A percentile compares a stretch with the other conserved stretches of the same genome.
Evolutionary conservation across 2,797 vertebrate species (phyloP).

Genomic region (Semaprochilodus insignis): DNA sequence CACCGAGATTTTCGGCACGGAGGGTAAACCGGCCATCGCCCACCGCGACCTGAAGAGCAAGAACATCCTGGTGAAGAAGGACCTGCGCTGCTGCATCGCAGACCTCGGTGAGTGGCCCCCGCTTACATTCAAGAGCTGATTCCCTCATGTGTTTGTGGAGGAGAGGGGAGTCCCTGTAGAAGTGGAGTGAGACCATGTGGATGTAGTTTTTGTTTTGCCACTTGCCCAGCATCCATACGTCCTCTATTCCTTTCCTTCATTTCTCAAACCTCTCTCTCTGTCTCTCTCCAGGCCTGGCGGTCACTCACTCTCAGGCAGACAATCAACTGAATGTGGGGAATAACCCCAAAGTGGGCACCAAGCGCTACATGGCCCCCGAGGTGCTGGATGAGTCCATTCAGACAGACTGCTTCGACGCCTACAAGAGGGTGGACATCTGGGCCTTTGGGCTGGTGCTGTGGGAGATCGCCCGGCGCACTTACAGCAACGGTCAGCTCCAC

Average conservation of each 20-base stretch:
- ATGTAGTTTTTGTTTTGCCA: no score
- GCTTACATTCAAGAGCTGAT: no score
- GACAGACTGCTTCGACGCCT: constrained; percentile 85
- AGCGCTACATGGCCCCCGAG: constrained; percentile 87
- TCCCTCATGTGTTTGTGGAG: no score
- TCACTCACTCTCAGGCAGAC: constrained; percentile 83
- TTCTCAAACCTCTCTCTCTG: no score
- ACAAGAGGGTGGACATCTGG: constrained; percentile 87
- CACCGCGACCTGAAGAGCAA: constrained; percentile 87
- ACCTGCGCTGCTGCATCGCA: constrained; percentile 85
- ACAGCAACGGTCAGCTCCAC: constrained; percentile 80
- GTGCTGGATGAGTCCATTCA: constrained; percentile 85
- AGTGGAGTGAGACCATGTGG: no score
- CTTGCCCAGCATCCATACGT: no score
- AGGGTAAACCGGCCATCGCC: constrained; percentile 85
- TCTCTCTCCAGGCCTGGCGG: constrained; percentile 76
- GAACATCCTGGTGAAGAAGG: constrained; percentile 85
- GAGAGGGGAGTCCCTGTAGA: no score
- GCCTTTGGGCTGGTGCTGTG: constrained; percentile 86
- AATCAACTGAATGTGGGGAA: constrained; percentile 85
- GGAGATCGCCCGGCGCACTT: constrained; percentile 83
- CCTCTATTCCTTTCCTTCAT: no score
- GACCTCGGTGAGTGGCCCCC: constrained; percentile 76
- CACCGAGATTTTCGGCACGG: constrained; percentile 84
- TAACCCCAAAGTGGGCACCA: constrained; percentile 86